Conservation (phyloP, 1,140 invertebrate species). For the Macrotrachela quadricornifera region DNA sequence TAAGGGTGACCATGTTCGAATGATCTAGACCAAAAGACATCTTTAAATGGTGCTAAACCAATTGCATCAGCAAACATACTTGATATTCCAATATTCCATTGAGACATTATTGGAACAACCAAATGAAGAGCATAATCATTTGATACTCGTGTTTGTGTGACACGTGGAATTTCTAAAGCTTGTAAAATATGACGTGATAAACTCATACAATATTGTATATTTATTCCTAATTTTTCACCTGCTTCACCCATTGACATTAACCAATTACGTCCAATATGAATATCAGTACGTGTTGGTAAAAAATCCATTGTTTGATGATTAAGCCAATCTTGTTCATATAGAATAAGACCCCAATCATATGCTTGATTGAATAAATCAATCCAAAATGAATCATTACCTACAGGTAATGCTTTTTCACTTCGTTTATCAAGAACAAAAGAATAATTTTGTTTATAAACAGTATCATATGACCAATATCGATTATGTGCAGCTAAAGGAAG, state of each 20-base stretch:
- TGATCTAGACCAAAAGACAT: slow-evolving; percentile 21
- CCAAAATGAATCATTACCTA: slow-evolving; percentile 14
- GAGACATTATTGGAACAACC: slow-evolving; percentile 2
- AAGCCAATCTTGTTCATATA: slow-evolving; percentile 17
- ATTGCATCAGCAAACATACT: slow-evolving; percentile 19
- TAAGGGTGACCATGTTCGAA: slow-evolving; percentile 17
- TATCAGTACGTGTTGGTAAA: slow-evolving; percentile 10
- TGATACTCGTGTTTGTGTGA: slow-evolving; percentile 11
- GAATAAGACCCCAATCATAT: slow-evolving; percentile 13
- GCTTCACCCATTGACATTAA: slow-evolving; percentile 12
- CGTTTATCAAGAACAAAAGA: not conserved
- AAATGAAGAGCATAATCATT: slow-evolving; percentile 8
- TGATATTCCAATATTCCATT: slow-evolving; percentile 22
- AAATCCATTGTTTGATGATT: slow-evolving; percentile 12
- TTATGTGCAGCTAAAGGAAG: slow-evolving; percentile 14
- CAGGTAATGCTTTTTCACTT: slow-evolving; percentile 1
- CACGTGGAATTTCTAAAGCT: slow-evolving; percentile 10
- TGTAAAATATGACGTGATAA: slow-evolving; percentile 11
- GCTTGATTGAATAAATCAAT: slow-evolving; percentile 13
- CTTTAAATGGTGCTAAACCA: slow-evolving; percentile 20
- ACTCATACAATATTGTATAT: slow-evolving; percentile 14
- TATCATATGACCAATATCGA: slow-evolving; percentile 14
- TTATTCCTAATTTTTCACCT: slow-evolving; percentile 10
- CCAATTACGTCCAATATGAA: slow-evolving; percentile 12
- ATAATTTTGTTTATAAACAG: not conserved